Conservation (phyloP, 1,140 invertebrate species). For the Orius laevigatus region DNA sequence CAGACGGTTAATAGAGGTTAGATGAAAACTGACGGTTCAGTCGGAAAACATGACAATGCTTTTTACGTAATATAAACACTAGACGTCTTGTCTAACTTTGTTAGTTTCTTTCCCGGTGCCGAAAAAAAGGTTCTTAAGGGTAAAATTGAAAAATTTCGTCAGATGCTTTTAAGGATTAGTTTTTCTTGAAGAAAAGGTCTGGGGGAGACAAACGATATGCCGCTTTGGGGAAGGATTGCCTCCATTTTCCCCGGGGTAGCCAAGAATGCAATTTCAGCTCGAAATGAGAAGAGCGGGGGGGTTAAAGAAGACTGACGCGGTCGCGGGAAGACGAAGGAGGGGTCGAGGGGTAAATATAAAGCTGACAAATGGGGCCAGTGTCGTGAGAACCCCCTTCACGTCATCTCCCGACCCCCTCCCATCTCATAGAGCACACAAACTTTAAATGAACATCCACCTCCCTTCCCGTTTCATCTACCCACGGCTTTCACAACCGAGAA, state of each 20-base stretch:
- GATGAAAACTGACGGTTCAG: too few relatives aligned
- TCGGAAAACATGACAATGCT: too few relatives aligned
- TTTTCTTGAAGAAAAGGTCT: too few relatives aligned
- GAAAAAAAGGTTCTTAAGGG: too few relatives aligned
- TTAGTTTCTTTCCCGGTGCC: too few relatives aligned
- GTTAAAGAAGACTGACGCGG: constrained; percentile 6
- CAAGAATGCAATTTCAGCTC: constrained; percentile 12
- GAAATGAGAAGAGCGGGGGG: constrained; percentile 6
- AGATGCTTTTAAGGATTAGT: too few relatives aligned
- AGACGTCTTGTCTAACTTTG: too few relatives aligned
- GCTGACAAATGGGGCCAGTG: constrained; percentile 10
- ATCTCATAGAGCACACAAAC: neutral
- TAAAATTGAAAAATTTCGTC: too few relatives aligned
- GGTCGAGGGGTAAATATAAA: constrained; percentile 5
- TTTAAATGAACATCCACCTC: constrained; percentile 13
- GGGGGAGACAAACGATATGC: too few relatives aligned
- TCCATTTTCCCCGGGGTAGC: constrained; percentile 1
- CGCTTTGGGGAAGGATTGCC: constrained; percentile 5
- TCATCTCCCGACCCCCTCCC: neutral
- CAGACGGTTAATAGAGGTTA: too few relatives aligned
- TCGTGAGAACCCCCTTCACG: neutral
- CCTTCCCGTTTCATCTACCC: constrained; percentile 5
- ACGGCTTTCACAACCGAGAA: neutral
- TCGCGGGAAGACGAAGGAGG: neutral
- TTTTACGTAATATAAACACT: too few relatives aligned